phyloP scores from a whole-genome alignment of 2,888 invertebrate genomes.

The Hemistola chrysoprasaria region DNA sequence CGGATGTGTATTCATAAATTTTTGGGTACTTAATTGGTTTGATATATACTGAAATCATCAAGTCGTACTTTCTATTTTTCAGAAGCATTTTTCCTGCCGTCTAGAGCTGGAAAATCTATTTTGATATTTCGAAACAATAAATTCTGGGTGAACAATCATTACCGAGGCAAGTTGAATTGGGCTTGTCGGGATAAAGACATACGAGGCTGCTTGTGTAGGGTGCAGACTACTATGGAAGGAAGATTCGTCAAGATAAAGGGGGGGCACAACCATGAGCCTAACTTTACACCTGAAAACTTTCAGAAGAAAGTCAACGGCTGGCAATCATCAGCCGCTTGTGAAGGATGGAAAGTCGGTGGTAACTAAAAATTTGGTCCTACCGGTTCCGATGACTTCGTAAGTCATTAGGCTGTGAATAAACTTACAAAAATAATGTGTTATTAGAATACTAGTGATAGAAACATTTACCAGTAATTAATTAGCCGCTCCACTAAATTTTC shows the following conservation, averaged over 20 bases:
- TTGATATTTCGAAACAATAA: slow-evolving; percentile 71
- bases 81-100: slow-evolving; percentile 74
- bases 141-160: slow-evolving; percentile 77
- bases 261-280: slow-evolving; percentile 64
- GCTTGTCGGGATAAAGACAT: slow-evolving; percentile 74
- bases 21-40: not conserved
- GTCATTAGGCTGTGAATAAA: slow-evolving; percentile 23
- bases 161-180: slow-evolving; percentile 73
- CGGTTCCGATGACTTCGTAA: slow-evolving; percentile 4
- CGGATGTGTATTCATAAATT: too few species aligned
- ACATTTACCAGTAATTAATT: not conserved
- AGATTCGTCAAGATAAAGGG: slow-evolving; percentile 68
- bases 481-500: too few species aligned
- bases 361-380: slow-evolving; percentile 10
- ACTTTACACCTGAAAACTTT: slow-evolving; percentile 69
- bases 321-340: slow-evolving; percentile 11
- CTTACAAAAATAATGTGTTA: slow-evolving; percentile 9
- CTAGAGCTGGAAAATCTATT: slow-evolving; percentile 72
- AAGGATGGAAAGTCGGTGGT: slow-evolving; percentile 19
- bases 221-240: slow-evolving; percentile 74
- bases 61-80: slow-evolving; percentile 30
- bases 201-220: slow-evolving; percentile 66
- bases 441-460: slow-evolving; percentile 22
- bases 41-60: slow-evolving; percentile 10
- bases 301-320: slow-evolving; percentile 38